Conservation (phyloP, 2,113 vertebrate genomes). For the Caloenas nicobarica region DNA sequence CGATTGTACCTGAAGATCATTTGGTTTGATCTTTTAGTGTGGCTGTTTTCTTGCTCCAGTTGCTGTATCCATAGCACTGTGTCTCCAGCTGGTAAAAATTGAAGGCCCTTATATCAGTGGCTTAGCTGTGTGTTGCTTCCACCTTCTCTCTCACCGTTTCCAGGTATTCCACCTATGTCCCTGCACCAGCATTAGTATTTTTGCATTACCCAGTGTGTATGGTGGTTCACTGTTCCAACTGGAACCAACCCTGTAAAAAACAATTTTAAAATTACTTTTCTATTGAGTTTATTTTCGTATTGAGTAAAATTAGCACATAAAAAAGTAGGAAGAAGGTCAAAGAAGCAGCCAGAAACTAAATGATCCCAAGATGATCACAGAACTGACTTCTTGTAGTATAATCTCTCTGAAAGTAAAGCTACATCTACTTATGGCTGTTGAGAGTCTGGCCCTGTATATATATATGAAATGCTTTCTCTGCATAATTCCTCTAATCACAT, state of each 20-base stretch:
- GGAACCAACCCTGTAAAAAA: neutral
- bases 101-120: neutral
- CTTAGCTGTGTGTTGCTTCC: neutral
- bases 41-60: neutral
- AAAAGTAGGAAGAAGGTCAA: neutral
- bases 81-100: neutral
- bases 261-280: neutral
- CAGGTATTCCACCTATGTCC: neutral
- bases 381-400: neutral
- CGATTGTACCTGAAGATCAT: neutral
- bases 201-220: neutral
- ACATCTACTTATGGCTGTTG: neutral
- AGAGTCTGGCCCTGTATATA: neutral
- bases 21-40: neutral
- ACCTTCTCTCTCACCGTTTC: neutral
- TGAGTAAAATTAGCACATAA: neutral
- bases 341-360: neutral
- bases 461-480: neutral
- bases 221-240: neutral
- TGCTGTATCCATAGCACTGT: neutral
- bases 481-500: neutral
- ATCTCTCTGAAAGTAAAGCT: neutral
- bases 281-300: neutral
- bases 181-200: neutral
- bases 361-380: neutral